phyloP scores from a whole-genome alignment of 2,797 vertebrate genomes.

The Gorsachius magnificus region DNA sequence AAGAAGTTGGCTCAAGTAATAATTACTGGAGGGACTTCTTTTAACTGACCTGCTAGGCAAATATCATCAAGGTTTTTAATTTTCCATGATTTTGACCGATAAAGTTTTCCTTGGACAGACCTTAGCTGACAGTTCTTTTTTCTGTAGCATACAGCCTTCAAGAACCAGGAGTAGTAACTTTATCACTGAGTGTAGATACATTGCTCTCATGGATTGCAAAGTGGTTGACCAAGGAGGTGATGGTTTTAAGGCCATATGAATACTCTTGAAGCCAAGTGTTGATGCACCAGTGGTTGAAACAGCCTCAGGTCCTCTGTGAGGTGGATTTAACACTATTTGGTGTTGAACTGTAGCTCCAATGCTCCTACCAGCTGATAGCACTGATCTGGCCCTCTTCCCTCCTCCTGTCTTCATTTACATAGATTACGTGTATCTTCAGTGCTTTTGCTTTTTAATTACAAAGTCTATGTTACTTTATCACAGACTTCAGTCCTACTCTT shows the following conservation, averaged over 20 bases:
- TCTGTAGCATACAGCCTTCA: background rate
- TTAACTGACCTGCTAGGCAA: background rate
- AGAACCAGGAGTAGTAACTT: background rate
- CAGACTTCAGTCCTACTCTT: background rate
- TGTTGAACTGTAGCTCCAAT: background rate
- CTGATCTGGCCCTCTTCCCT: background rate
- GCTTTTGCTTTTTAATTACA: background rate
- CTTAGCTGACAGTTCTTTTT: background rate
- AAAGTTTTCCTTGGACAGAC: background rate
- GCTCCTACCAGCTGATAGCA: background rate
- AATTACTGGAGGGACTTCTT: background rate
- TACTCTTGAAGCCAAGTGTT: background rate
- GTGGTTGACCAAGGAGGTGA: background rate
- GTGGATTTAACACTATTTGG: background rate
- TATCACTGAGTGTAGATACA: background rate
- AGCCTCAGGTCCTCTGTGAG: background rate
- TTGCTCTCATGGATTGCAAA: fast-evolving
- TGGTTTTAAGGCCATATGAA: background rate
- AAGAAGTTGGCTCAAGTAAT: background rate
- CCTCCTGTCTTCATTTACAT: background rate
- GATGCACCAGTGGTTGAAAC: background rate
- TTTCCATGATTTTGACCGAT: background rate
- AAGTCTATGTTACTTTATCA: background rate
- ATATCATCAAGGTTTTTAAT: background rate
- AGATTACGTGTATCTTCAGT: background rate